Evolutionary conservation across 2,113 vertebrate species (phyloP), one percentile per base, ranked within the genome.

Genomic region (Alligator sinensis): DNA sequence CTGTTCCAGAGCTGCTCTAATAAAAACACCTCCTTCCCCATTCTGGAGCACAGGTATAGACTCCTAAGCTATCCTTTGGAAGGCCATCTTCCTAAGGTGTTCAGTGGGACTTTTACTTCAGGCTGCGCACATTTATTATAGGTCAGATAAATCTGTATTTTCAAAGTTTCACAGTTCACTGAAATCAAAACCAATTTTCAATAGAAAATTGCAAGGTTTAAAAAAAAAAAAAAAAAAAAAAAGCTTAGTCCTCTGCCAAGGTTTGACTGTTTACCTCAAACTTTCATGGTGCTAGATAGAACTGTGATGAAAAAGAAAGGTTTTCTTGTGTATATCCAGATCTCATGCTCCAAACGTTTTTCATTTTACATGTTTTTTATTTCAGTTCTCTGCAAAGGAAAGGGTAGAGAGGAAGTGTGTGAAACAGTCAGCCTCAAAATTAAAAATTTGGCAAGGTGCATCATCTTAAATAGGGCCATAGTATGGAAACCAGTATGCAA

Each of bases 21-120:
- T 47, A 9, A 47, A 47, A 47, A 47, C 47, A 47, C 47, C 47
- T 7, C 47, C 47, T 47, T 9, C 8, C 47, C 9, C 47, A 47
- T 47, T 9, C 47, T 47, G 47, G 47, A 47, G 47, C 47, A 47
- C 47, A 9, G 7, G 47, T 47, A 25, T 5, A 6, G 22, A 5
- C 15, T 25, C 13, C 17, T 12, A 55, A 58, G 19, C 11, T 47
- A 24, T 47, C 47, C 28, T 1, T 24, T 17, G 4, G 16, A 28
- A 18, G 38, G 0, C 25, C 15, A 0, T 1, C 0, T 27, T 54
- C 22, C 60, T 24, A 2, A 27, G 5, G 38, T 18, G 34, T 5
- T 15, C 28, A 2, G 47, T 27, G 11, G 7, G 8, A 0, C 2
- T 4, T 22, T 70, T 88, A 19, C 18, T 63, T 30, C 28, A 61